phyloP scores from a whole-genome alignment of 2,888 invertebrate genomes.

The Iselma pallidipennis region DNA sequence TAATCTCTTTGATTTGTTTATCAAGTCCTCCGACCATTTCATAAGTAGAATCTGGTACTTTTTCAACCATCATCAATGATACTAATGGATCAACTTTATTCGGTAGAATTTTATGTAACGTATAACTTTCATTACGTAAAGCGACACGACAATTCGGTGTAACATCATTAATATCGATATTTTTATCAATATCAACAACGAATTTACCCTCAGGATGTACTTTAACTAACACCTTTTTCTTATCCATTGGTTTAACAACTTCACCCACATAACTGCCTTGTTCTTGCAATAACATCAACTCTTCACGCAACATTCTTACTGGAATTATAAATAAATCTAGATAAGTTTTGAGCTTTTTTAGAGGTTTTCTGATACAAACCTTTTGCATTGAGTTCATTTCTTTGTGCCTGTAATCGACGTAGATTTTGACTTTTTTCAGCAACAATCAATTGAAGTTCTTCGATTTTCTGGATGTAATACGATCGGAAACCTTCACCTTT shows the following conservation, averaged over 20 bases:
- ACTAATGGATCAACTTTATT: conserved; percentile 99
- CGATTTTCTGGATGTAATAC: conserved; percentile 97
- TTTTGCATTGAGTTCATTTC: conserved; percentile 99
- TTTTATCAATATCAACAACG: conserved; percentile 98
- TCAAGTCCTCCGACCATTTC: conserved; percentile 99
- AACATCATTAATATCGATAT: conserved; percentile 97
- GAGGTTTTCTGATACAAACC: conserved; percentile 58
- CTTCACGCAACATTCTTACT: conserved; percentile 97
- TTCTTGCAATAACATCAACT: conserved; percentile 93
- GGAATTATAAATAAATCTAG: conserved; percentile 32
- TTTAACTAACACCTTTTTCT: conserved; percentile 98
- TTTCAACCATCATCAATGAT: conserved; percentile 99
- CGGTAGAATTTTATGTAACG: conserved; percentile 96
- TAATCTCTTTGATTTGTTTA: conserved; percentile 99
- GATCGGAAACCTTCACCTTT: conserved; percentile 91
- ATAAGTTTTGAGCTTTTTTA: neutral
- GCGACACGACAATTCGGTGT: conserved; percentile 98
- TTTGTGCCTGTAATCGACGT: conserved; percentile 93
- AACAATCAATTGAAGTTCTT: conserved; percentile 92
- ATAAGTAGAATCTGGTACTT: conserved; percentile 99
- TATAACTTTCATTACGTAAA: conserved; percentile 96
- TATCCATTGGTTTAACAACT: conserved; percentile 99
- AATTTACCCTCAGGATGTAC: conserved; percentile 99
- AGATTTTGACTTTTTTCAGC: conserved; percentile 98
- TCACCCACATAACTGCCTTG: conserved; percentile 99